phyloP scores from a whole-genome alignment of 2,113 vertebrate genomes.

The Brachypteracias leptosomus region DNA sequence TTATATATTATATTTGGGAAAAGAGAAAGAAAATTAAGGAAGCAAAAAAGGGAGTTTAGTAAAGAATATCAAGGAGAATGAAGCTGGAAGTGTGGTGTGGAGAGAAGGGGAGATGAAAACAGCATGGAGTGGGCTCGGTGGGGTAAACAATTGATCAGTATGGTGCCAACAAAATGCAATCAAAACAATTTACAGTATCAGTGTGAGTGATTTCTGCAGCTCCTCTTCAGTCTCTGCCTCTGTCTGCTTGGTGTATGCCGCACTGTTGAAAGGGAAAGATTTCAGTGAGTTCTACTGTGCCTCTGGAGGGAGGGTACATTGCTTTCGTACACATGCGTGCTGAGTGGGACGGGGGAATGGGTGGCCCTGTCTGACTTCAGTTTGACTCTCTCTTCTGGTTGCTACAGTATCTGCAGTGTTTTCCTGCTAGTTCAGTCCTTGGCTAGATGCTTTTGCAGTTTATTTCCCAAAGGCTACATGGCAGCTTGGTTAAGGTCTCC shows the following conservation, averaged over 20 bases:
- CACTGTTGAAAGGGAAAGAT: neutral
- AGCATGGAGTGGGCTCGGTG: neutral
- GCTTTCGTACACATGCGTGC: fast-evolving
- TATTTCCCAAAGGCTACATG: neutral
- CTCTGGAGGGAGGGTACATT: neutral
- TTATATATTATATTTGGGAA: neutral
- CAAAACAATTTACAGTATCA: neutral
- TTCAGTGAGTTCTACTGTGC: neutral
- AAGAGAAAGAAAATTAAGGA: neutral
- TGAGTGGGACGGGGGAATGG: neutral
- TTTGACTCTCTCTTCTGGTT: neutral
- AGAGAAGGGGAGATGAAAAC: neutral
- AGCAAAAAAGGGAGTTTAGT: neutral
- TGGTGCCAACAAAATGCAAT: neutral
- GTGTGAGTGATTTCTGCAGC: neutral
- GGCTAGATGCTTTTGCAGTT: neutral
- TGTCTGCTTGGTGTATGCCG: neutral
- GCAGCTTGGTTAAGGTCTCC: neutral
- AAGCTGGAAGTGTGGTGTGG: neutral
- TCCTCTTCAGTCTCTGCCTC: neutral
- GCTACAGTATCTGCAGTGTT: neutral
- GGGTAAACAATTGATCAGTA: neutral
- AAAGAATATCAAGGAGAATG: neutral
- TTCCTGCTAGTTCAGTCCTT: neutral
- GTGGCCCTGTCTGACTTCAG: neutral